phyloP scores from a whole-genome alignment of 2,888 invertebrate species.

The Volucella inanis region DNA sequence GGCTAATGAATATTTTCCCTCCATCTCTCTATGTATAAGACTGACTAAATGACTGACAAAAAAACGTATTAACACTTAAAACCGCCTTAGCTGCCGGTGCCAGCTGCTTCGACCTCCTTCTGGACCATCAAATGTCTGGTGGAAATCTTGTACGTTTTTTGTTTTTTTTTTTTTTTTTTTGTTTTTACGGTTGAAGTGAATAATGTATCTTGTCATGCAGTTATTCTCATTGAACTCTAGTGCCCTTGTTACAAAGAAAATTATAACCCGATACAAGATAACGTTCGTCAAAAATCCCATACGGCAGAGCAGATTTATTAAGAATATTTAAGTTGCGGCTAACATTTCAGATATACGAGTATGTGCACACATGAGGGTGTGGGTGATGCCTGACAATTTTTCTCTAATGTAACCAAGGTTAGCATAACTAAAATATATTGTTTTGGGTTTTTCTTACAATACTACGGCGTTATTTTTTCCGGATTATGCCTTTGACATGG shows the following conservation, averaged over 20 bases:
- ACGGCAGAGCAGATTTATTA: conserved; percentile 8
- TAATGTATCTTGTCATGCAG: conserved; percentile 18
- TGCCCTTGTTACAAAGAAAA: conserved; percentile 32
- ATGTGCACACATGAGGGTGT: neutral
- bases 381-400: conserved; percentile 28
- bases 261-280: conserved; percentile 39
- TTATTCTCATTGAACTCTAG: conserved; percentile 34
- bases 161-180: too few relatives aligned
- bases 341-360: neutral
- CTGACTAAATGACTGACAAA: conserved; percentile 43
- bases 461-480: conserved; percentile 10
- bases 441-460: conserved; percentile 48
- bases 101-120: too few relatives aligned
- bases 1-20: conserved; percentile 5
- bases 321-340: conserved; percentile 16
- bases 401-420: conserved; percentile 48
- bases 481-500: conserved; percentile 14
- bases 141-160: conserved; percentile 41
- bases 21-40: neutral
- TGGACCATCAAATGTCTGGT: conserved; percentile 19
- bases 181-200: conserved; percentile 48
- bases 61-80: conserved; percentile 57
- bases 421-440: conserved; percentile 32
- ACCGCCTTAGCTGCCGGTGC: conserved; percentile 17
- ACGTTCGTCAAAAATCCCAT: conserved; percentile 28